phyloP scores from a whole-genome alignment of 1,140 invertebrate species.

The Hyles vespertilio region DNA sequence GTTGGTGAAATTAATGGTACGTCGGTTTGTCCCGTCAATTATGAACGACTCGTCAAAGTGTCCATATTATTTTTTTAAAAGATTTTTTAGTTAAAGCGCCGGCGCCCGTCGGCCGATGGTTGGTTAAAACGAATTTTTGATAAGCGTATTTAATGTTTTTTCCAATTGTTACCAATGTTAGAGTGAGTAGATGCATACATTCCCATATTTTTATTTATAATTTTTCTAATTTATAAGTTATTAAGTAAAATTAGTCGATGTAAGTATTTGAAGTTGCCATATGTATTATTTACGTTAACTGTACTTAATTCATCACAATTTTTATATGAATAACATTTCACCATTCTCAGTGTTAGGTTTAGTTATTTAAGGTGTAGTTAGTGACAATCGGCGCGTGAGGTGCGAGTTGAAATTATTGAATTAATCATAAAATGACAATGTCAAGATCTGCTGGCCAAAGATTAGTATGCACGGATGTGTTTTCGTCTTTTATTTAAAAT shows the following conservation, averaged over 20 bases:
- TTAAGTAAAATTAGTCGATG: slow-evolving; percentile 6
- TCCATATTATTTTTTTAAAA: slow-evolving; percentile 62
- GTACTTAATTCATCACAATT: slow-evolving; percentile 55
- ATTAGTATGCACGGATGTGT: slow-evolving; percentile 38
- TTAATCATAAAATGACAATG: slow-evolving; percentile 40
- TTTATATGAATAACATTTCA: slow-evolving; percentile 23
- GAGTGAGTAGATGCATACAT: slow-evolving; percentile 36
- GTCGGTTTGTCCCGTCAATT: slow-evolving; percentile 61
- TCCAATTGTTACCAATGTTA: slow-evolving; percentile 49
- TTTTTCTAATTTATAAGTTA: slow-evolving; percentile 1
- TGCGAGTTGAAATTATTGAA: slow-evolving; percentile 37
- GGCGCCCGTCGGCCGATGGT: slow-evolving; percentile 30
- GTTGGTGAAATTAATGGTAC: slow-evolving; percentile 29
- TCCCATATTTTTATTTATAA: slow-evolving; percentile 50
- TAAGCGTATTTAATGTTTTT: slow-evolving; percentile 55
- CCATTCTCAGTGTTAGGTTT: slow-evolving; percentile 55
- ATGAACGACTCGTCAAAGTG: slow-evolving; percentile 52
- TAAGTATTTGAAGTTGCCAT: slow-evolving; percentile 53
- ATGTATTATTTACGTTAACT: slow-evolving; percentile 44
- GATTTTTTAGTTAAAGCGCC: neutral
- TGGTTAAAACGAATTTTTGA: slow-evolving; percentile 67
- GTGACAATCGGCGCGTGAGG: slow-evolving; percentile 29
- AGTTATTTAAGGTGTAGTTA: neutral
- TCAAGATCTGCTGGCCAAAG: slow-evolving; percentile 71
- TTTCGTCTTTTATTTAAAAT: too few relatives aligned